These are phyloP conservation scores for Gymnocheta viridis DNA, from an alignment of 2,888 invertebrate species.

Conservation along the genomic window DNA sequence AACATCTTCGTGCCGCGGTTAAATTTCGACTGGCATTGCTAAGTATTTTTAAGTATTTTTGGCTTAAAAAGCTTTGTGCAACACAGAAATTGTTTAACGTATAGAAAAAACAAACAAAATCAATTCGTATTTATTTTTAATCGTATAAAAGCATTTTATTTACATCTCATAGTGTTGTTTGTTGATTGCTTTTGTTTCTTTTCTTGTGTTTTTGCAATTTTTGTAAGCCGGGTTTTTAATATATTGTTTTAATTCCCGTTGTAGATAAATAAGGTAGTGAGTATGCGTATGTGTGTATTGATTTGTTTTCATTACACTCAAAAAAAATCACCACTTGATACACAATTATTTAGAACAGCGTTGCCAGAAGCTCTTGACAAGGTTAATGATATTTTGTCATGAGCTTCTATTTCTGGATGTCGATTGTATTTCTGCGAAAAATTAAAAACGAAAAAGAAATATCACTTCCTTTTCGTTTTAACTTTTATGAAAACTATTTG, in stretches of 20 bases:
- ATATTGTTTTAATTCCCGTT: constrained; percentile 25
- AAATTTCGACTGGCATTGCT: constrained; percentile 69
- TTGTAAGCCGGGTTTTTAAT: constrained; percentile 63
- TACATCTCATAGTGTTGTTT: constrained; percentile 53
- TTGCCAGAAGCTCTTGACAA: background rate
- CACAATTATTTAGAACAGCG: too few relatives aligned
- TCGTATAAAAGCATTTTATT: constrained; percentile 47
- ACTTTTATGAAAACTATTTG: too few relatives aligned
- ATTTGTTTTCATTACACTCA: background rate
- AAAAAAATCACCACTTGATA: background rate
- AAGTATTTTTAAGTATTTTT: constrained; percentile 56
- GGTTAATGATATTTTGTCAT: too few relatives aligned
- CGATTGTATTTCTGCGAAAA: too few relatives aligned
- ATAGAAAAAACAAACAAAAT: constrained; percentile 58
- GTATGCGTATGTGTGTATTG: background rate
- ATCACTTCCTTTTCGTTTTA: too few relatives aligned
- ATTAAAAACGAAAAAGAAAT: too few relatives aligned
- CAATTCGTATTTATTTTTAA: constrained; percentile 53
- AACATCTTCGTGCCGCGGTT: constrained; percentile 71
- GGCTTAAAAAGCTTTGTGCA: constrained; percentile 65
- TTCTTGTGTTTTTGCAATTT: constrained; percentile 46
- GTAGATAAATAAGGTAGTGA: background rate
- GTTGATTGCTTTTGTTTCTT: constrained; percentile 23
- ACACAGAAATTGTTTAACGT: constrained; percentile 48
- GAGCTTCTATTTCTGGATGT: too few relatives aligned